Evolutionary conservation across 2,113 vertebrate genomes (phyloP), one percentile per base, ranked within the genome.

Genomic region (Tragelaphus scriptus): DNA sequence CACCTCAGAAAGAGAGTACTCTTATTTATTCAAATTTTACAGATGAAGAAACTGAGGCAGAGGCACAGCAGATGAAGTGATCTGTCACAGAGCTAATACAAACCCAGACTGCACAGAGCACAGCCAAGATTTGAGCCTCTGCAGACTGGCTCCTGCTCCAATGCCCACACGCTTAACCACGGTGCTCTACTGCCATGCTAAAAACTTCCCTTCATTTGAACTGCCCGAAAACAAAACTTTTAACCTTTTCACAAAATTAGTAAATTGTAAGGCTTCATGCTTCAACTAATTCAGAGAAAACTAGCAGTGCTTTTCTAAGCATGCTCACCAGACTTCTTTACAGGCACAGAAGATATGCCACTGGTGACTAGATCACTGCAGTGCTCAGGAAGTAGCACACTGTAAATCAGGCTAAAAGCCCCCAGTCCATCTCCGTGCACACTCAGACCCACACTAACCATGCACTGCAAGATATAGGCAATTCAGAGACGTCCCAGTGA

Each of bases 321-420:
- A 80, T 94, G 58, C 4, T 3, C 8, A 63, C 79, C 94, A 97
- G 86, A 61, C 90, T 88, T 90, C 87, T 97, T 87, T 36, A 84
- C 17, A 95, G 87, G 81, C 81, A 88, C 71, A 94, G 47, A 94
- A 85, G 92, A 44, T 65, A 28, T n/a, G 85, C 25, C 89, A 89
- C 94, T 56, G 23, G 59, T 80, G 58, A 97, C 94, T 32, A 95
- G 95, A 86, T 91, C 95, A 91, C 1, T 40, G 77, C 58, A 49
- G 87, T 89, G 75, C 19, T 92, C 94, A 92, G 90, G 92, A 97
- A 97, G 96, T n/a, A 44, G 71, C 80, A 91, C 91, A 30, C 85
- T 81, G 40, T 95, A 93, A 97, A 96, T 94, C 91, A 90, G 84
- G 91, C 85, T 95, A 91, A 94, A 93, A 90, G 89, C 93, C 97